Evolutionary conservation across 2,888 invertebrate genomes (phyloP).

Genomic region (Arctia plantaginis): DNA sequence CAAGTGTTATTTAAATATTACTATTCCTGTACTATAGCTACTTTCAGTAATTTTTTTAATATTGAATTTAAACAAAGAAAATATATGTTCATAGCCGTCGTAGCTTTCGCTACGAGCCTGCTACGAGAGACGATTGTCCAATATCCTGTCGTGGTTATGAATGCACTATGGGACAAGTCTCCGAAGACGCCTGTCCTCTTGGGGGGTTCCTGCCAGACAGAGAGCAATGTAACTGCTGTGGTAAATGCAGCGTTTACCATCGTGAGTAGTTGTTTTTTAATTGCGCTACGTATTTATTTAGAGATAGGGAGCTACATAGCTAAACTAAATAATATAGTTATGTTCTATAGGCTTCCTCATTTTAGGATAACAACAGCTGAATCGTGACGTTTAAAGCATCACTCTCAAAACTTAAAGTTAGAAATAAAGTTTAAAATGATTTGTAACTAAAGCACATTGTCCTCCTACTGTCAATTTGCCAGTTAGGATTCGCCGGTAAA

Average conservation of each 20-base stretch:
- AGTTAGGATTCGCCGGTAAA: too few relatives aligned
- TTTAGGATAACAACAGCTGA: too few relatives aligned
- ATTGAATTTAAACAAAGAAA: neutral
- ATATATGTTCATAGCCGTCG: conserved; percentile 58
- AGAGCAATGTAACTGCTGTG: conserved; percentile 78
- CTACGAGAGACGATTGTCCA: conserved; percentile 67
- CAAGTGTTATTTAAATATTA: neutral
- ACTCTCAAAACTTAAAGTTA: too few relatives aligned
- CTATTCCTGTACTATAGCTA: neutral
- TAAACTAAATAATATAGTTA: too few relatives aligned
- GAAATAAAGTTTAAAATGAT: too few relatives aligned
- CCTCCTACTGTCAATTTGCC: too few relatives aligned
- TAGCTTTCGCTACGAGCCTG: conserved; percentile 70
- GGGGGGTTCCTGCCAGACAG: conserved; percentile 77
- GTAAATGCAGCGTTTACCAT: conserved; percentile 72
- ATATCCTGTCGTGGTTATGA: conserved; percentile 70
- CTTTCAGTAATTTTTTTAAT: neutral
- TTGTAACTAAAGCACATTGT: too few relatives aligned
- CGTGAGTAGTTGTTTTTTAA: conserved; percentile 60
- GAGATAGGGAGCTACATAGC: too few relatives aligned
- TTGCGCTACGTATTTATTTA: neutral
- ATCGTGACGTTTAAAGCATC: too few relatives aligned
- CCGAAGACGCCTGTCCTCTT: conserved; percentile 62
- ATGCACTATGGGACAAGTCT: conserved; percentile 59
- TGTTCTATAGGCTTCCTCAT: too few relatives aligned